Evolutionary conservation across 2,888 invertebrate species (phyloP), one percentile per base, ranked within the genome.

Genomic region (Flexamia atlantica): DNA sequence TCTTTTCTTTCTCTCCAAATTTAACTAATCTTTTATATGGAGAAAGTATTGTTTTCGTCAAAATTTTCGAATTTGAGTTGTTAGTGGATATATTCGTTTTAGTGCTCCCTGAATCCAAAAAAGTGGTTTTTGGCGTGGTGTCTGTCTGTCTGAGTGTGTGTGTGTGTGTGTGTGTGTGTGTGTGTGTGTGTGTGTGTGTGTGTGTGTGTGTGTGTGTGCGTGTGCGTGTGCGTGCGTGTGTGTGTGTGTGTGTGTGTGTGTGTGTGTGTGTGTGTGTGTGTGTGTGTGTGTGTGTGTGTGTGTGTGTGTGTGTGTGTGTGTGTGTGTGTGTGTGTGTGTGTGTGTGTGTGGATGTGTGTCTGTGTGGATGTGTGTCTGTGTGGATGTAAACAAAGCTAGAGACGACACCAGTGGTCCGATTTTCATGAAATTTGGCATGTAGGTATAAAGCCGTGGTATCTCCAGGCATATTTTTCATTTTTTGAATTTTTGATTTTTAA

Each of bases 201-300:
- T 32, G 72, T 30, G 72, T 72, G 32, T 30, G 32, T 72, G 72
- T 30, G 72, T 32, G 72, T 72, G 72, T 72, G 72, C 30, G 72
- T 72, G 74, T 40, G 74, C 30, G 72, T 32, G 72, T 74, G 42
- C 28, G 74, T 74, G 74, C 12, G 42, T 74, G 74, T n/a, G 74
- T 74, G 74, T 40, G 42, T 42, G 74, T 74, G 74, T 74, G 74
- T 42, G 74, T 74, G 74, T 40, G 42, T 74, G 74, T 42, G 74
- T 74, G 74, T 74, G 74, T 74, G 74, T 74, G 74, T 40, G 74
- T 74, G 74, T 74, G 74, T 74, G 74, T 74, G 74, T 74, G 74
- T 74, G 74, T 74, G 74, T 74, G 74, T 74, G 74, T 74, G 74
- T 74, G 74, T 74, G 74, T 74, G 74, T 74, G 74, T 74, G 74